Base-by-base conservation (phyloP, 2,888 invertebrate species). In the Cerceris ruficornis region DNA sequence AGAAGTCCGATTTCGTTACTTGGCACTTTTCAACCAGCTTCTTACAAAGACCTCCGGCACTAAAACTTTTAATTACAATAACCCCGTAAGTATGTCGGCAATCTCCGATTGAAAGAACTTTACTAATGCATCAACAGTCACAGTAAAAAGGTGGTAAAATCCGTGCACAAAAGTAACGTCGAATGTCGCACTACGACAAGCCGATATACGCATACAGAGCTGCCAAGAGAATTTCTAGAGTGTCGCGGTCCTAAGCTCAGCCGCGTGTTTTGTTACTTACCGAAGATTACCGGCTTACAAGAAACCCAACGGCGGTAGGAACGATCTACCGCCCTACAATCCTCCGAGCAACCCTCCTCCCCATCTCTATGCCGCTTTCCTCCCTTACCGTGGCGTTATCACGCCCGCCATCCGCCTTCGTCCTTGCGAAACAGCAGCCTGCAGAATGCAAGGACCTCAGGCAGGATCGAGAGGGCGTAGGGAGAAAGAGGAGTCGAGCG, bases 251-350 rank as follows among this genome's bases (percentile, higher is more conserved):
- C 80, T 81, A 81, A 85, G 85, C 86, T 81, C 81, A 80, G 70
- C 82, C 81, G 69, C 81, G 86, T 88, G 90, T 89, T 89, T 90
- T 90, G 88, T 88, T 88, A 84, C 87, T 85, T 82, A 85, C 87
- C 84, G 86, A 89, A 90, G 90, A 89, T 90, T 89, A 89, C 87
- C 84, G 84, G 84, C 86, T 86, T 83, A 84, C 88, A 89, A 89
- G 87, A 89, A 88, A 88, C 82, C 81, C 84, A 78, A 79, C 81
- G 77, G 77, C 74, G 77, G 85, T 75, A 73, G 83, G 79, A 83
- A 79, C 84, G 81, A 85, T 84, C 84, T 78, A 80, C 84, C 80
- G 70, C 73, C 81, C 79, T 68, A 66, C 80, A 76, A 82, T 71
- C 84, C 81, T 73, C 67, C 66, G 71, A 55, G 59, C 75, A 50